Percentiles rank a stretch among this genome's conserved stretches.
Evolutionary conservation across 2,113 vertebrate species (phyloP).

Genomic region (Pelecanoides urinatrix): DNA sequence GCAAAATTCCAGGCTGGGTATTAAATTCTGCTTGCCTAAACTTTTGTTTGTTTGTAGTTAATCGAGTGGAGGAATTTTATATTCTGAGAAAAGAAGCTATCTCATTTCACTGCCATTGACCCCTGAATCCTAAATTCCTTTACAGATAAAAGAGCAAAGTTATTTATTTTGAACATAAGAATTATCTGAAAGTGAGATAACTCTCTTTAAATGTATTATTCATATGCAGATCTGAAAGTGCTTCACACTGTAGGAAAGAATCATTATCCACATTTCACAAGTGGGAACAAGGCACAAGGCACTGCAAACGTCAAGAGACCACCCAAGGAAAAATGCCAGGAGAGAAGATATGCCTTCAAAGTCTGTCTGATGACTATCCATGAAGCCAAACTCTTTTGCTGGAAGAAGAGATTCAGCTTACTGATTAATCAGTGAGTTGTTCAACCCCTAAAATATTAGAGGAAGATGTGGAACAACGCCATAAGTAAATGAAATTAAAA

Average conservation of each 20-base stretch:
- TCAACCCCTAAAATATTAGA: background rate
- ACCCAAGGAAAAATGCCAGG: background rate
- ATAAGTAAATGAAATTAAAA: background rate
- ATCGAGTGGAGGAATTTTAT: background rate
- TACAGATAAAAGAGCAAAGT: background rate
- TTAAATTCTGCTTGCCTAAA: background rate
- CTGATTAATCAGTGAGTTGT: background rate
- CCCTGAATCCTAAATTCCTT: background rate
- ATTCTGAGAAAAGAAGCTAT: background rate
- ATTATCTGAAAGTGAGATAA: background rate
- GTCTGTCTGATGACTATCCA: background rate
- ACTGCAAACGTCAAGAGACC: background rate
- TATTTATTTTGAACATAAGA: background rate
- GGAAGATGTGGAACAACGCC: background rate
- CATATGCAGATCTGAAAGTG: background rate
- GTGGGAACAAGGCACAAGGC: background rate
- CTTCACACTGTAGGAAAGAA: background rate
- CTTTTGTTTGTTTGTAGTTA: background rate
- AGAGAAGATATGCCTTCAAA: background rate
- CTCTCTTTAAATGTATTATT: background rate
- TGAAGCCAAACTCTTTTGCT: background rate
- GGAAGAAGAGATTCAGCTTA: background rate
- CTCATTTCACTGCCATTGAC: background rate
- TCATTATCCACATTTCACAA: background rate
- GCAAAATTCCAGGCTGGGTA: background rate